Evolutionary conservation across 2,888 invertebrate genomes (phyloP), one percentile per base, ranked within the genome.

Genomic region (Drosophila differens): DNA sequence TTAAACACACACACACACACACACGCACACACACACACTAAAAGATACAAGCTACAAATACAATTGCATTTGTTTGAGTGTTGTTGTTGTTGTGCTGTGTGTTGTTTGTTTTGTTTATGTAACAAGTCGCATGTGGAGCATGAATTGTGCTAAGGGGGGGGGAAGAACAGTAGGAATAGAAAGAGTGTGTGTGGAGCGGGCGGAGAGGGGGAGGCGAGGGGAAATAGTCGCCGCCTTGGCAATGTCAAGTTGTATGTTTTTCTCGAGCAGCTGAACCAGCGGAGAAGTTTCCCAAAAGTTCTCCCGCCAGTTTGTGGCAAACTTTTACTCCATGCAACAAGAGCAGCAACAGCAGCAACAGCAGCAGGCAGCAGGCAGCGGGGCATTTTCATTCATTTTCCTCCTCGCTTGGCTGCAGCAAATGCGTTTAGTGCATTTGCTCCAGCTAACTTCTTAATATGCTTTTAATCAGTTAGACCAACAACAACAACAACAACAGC

Each of bases 381-480:
- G 30, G 32, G 41, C 41, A 66, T 66, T 72, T 57, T 66, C 71
- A 69, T 66, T 71, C 63, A 63, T 75, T 79, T 70, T 66, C 65
- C 49, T 25, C 30, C 37, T 52, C 64, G 47, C 53, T 63, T 41
- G 37, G 53, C 61, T 51, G 76, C 73, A 67, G 77, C 33, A 55
- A 76, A 79, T 79, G 79, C 76, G 80, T 76, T 79, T 79, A 79
- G 76, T 76, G 79, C 83, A 77, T 68, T 88, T 70, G 60, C 66
- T 64, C 64, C 77, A 71, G 82, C 72, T 85, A 85, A 85, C 88
- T 85, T 85, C 88, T 88, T 85, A 85, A 85, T 85, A 83, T 75
- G 88, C 82, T 85, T 85, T 85, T 88, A 85, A 85, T 85, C 85
- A 85, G 85, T 88, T 80, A n/a, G 52, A 72, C 37, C 73, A 73